Conservation (phyloP, 1,140 invertebrate species). For the Venustaconcha ellipsiformis region DNA sequence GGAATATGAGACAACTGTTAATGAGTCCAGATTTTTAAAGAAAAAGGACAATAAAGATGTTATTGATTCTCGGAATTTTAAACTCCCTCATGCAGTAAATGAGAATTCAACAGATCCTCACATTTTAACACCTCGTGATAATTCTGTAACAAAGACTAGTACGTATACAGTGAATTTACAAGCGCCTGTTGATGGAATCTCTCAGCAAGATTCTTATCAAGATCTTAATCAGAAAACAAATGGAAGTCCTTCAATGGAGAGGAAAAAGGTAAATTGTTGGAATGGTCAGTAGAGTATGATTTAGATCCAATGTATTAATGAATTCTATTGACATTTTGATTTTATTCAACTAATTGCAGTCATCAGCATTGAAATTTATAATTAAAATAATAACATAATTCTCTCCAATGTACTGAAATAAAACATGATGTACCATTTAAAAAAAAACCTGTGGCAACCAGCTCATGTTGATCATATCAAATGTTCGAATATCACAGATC, state of each 20-base stretch:
- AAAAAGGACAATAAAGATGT: slow-evolving; percentile 29
- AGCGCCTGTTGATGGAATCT: slow-evolving; percentile 33
- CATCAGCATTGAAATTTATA: no score
- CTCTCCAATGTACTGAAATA: no score
- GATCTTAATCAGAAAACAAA: slow-evolving; percentile 21
- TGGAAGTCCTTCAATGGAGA: slow-evolving; percentile 42
- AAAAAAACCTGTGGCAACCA: no score
- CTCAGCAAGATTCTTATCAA: slow-evolving; percentile 11
- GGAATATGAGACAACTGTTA: slow-evolving; percentile 23
- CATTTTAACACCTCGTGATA: slow-evolving; percentile 16
- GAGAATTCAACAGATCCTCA: slow-evolving; percentile 6
- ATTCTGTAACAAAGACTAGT: slow-evolving; percentile 19
- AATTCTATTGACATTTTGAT: no score
- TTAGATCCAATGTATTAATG: no score
- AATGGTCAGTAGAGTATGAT: no score
- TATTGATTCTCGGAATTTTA: slow-evolving; percentile 15
- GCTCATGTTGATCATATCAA: no score
- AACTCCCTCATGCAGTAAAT: not conserved
- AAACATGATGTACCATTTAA: no score
- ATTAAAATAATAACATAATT: no score
- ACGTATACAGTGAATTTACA: slow-evolving; percentile 55
- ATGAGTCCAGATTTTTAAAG: slow-evolving; percentile 50
- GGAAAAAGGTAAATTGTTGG: slow-evolving; percentile 46
- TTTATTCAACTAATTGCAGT: no score
- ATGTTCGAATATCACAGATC: no score